These are phyloP conservation scores for Saccostrea glomerata DNA, from an alignment of 1,140 invertebrate genomes.

Conservation along the genomic window DNA sequence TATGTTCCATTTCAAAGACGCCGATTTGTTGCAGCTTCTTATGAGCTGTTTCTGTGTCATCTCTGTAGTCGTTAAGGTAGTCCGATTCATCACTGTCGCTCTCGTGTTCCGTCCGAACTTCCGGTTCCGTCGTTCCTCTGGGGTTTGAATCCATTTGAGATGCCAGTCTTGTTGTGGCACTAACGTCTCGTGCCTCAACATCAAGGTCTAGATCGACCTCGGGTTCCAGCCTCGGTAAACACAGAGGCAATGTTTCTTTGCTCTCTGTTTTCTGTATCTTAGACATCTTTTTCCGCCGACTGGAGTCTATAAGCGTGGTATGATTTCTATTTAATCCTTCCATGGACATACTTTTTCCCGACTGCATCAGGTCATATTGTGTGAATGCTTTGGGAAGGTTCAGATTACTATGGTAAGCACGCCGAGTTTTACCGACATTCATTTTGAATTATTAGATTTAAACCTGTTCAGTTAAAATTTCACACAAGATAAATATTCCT, in stretches of 20 bases:
- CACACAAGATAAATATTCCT: not conserved
- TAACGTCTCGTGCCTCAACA: constrained; percentile 47
- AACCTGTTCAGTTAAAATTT: not conserved
- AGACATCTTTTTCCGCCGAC: constrained; percentile 20
- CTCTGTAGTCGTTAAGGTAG: constrained; percentile 51
- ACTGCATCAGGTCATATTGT: constrained; percentile 54
- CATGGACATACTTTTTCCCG: constrained; percentile 51
- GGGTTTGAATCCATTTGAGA: constrained; percentile 12
- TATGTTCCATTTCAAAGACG: constrained; percentile 69
- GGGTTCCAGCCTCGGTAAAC: constrained; percentile 52
- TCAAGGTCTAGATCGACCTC: constrained; percentile 50
- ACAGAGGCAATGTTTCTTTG: constrained; percentile 42
- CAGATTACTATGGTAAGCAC: constrained; percentile 53
- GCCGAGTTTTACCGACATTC: constrained; percentile 13
- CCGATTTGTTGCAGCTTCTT: constrained; percentile 50
- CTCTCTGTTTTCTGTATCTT: constrained; percentile 9
- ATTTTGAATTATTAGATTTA: constrained; percentile 4
- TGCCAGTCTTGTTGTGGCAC: constrained; percentile 28
- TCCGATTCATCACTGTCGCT: constrained; percentile 44
- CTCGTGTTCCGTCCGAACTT: constrained; percentile 7
- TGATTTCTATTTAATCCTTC: constrained; percentile 46
- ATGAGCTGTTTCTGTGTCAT: constrained; percentile 54
- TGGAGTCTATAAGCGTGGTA: constrained; percentile 6
- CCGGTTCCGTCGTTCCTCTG: not conserved
- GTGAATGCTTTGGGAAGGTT: constrained; percentile 50